Evolutionary conservation across 2,888 invertebrate genomes (phyloP), one percentile per base, ranked within the genome.

Genomic region (Thera britannica): DNA sequence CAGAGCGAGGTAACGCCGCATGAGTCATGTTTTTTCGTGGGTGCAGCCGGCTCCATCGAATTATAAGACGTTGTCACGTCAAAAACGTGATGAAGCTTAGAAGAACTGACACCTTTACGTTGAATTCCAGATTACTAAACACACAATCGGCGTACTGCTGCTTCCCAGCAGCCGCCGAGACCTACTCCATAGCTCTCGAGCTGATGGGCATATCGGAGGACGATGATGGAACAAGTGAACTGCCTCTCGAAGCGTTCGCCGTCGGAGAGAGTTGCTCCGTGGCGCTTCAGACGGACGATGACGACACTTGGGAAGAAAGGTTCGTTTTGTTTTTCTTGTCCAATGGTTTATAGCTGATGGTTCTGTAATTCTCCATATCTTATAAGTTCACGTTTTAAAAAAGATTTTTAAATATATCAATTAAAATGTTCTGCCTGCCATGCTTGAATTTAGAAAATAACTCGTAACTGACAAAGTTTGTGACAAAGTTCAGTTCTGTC

Each of bases 111-210:
- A 23, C 23, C 23, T 9, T 46, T 9, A 46, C 65, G 7, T 66
- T 65, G 64, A 70, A 58, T 85, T 90, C 66, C 87, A 98, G 98
- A 89, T 94, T 98, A 77, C 92, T 98, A 62, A 97, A 97, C 90
- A 97, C 97, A 65, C 97, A 98, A 90, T 96, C 97, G 51, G 95
- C 96, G 11, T 97, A 96, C 87, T 97, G 97, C 87, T 95, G 96
- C 83, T 98, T 97, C 88, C 95, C 95, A 70, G 96, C 96, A 55
- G 98, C 98, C 2, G 95, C 96, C 41, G 91, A 95, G 78, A 97
- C 97, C 1, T 96, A 95, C 83, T 87, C 95, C 62, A 94, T 93
- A 34, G 87, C 92, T 5, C 80, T 93, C 36, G 74, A 85, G 9
- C 81, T 94, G 71, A 83, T 94, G 41, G 90, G 89, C 2, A 70